These are phyloP conservation scores for Drosophila subquinaria DNA, from an alignment of 2,888 invertebrate species.

Conservation along the genomic window DNA sequence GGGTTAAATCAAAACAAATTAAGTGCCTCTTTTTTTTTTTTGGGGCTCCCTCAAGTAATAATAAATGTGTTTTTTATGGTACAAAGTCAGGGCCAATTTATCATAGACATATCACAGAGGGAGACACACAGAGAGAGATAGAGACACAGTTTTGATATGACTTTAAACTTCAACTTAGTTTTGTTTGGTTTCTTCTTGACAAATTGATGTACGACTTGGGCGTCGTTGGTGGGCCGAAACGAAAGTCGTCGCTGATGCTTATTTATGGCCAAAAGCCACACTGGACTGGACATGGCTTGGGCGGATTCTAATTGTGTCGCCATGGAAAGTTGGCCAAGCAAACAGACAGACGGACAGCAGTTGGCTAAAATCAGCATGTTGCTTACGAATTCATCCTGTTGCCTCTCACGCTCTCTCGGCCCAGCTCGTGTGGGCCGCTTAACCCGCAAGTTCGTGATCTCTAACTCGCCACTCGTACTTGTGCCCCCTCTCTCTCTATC, in stretches of 20 bases:
- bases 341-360: background rate
- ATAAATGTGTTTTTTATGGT: slow-evolving; percentile 62
- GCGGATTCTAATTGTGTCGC: slow-evolving; percentile 73
- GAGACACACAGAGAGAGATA: slow-evolving; percentile 14
- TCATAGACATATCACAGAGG: slow-evolving; percentile 45
- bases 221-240: slow-evolving; percentile 65
- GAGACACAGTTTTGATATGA: slow-evolving; percentile 54
- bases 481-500: slow-evolving; percentile 10
- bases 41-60: slow-evolving; percentile 53
- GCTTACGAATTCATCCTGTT: slow-evolving; percentile 41
- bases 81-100: slow-evolving; percentile 74
- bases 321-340: slow-evolving; percentile 65
- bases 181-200: slow-evolving; percentile 51
- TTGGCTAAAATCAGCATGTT: slow-evolving; percentile 41
- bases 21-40: slow-evolving; percentile 62
- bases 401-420: slow-evolving; percentile 7
- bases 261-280: slow-evolving; percentile 55
- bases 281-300: slow-evolving; percentile 24
- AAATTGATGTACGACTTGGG: slow-evolving; percentile 62
- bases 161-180: slow-evolving; percentile 6
- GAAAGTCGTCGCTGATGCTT: slow-evolving; percentile 37
- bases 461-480: slow-evolving; percentile 59
- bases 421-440: slow-evolving; percentile 67
- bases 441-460: slow-evolving; percentile 78
- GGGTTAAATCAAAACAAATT: slow-evolving; percentile 76